Conservation (phyloP, 2,113 vertebrate genomes). For the Oncorhynchus gorbuscha region DNA sequence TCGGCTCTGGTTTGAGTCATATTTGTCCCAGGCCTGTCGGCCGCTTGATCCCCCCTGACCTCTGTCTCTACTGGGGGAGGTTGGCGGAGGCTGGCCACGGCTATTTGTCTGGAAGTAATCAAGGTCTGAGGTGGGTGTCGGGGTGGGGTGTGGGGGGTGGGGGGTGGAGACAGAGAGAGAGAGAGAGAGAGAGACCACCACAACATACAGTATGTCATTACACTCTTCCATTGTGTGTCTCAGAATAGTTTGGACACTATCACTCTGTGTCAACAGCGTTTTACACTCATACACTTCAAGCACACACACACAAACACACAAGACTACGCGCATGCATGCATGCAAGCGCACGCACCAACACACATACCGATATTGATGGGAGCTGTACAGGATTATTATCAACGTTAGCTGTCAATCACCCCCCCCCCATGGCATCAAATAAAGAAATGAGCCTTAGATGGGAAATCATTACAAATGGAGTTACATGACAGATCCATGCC, state of each 20-base stretch:
- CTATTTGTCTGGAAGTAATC: slow-evolving; percentile 69
- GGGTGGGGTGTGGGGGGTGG: too few relatives aligned
- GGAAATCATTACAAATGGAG: too few relatives aligned
- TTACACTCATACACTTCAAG: slow-evolving; percentile 28
- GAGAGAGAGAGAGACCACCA: slow-evolving; percentile 49
- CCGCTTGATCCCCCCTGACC: slow-evolving; percentile 47
- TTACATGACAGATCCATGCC: too few relatives aligned
- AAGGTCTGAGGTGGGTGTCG: slow-evolving; percentile 53
- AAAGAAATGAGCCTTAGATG: too few relatives aligned
- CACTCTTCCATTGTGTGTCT: slow-evolving; percentile 30
- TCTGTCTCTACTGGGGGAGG: background rate
- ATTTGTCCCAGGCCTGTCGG: slow-evolving; percentile 34
- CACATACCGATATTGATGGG: background rate
- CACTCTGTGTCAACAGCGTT: too few relatives aligned
- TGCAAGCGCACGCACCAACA: background rate
- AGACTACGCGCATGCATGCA: background rate
- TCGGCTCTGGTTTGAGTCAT: slow-evolving; percentile 18
- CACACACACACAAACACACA: slow-evolving; percentile 10
- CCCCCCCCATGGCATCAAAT: too few relatives aligned
- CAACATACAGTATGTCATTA: slow-evolving; percentile 36
- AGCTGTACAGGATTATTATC: too few relatives aligned
- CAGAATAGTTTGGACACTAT: slow-evolving; percentile 25
- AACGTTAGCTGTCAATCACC: too few relatives aligned
- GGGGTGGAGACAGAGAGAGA: too few relatives aligned
- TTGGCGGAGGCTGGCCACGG: slow-evolving; percentile 10